Conservation (phyloP, 2,113 vertebrate genomes). For the Oreocharis arfaki region DNA sequence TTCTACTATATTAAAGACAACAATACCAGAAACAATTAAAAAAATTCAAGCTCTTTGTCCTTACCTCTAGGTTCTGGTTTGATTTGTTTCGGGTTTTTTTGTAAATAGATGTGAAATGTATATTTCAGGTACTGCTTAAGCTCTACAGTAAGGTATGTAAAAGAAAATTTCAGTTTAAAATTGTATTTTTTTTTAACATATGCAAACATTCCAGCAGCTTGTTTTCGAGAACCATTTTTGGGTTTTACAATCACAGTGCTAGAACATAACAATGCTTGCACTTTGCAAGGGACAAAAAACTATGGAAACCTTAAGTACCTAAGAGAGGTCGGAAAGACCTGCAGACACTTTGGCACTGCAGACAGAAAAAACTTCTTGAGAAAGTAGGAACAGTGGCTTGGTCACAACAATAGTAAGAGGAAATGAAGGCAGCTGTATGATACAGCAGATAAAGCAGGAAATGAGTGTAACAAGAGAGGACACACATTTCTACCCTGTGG, state of each 20-base stretch:
- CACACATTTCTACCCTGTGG: neutral
- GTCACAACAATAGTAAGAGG: conserved; percentile 30
- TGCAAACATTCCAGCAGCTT: neutral
- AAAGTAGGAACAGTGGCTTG: conserved; percentile 1
- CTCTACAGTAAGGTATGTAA: neutral
- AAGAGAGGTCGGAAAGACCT: neutral
- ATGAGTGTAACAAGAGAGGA: neutral
- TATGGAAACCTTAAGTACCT: neutral
- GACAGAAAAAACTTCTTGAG: neutral
- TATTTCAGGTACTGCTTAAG: neutral
- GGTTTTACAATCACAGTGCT: neutral
- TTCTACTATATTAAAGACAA: neutral
- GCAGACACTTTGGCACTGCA: neutral
- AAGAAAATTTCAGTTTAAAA: neutral
- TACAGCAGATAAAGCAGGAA: conserved; percentile 27
- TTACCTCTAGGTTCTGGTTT: neutral
- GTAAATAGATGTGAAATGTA: neutral
- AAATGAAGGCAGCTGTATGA: conserved; percentile 4
- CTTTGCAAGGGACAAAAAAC: neutral
- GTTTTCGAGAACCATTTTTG: neutral
- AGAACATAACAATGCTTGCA: neutral
- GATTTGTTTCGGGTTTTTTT: neutral
- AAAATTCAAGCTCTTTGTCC: neutral
- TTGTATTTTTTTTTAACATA: neutral
- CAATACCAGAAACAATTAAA: neutral